These are phyloP conservation scores for Macrosoma leucophasiata DNA, from an alignment of 2,888 invertebrate genomes.

Conservation along the genomic window DNA sequence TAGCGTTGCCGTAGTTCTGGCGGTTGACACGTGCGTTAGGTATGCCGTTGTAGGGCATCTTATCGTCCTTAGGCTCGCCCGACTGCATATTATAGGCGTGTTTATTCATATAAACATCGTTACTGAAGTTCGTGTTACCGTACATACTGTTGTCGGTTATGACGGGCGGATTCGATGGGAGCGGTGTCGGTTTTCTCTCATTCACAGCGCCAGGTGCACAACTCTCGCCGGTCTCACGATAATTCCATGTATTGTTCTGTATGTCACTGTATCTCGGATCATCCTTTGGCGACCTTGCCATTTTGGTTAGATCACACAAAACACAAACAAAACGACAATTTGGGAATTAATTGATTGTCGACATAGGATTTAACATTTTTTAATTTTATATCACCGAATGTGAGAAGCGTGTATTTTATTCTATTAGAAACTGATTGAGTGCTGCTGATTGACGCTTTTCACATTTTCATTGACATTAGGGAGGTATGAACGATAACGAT, in stretches of 20 bases:
- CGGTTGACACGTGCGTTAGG: constrained; percentile 44
- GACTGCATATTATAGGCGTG: constrained; percentile 48
- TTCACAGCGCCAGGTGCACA: constrained; percentile 50
- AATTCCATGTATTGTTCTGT: constrained; percentile 66
- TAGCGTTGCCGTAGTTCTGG: constrained; percentile 62
- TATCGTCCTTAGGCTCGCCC: constrained; percentile 50
- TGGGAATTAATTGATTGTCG: too few species aligned
- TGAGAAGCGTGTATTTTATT: constrained; percentile 10
- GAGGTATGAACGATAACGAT: too few species aligned
- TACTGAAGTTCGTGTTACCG: constrained; percentile 45
- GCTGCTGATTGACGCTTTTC: constrained; percentile 57
- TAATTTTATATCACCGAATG: neutral
- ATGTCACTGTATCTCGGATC: constrained; percentile 64
- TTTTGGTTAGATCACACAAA: constrained; percentile 56
- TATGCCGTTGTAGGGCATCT: constrained; percentile 43
- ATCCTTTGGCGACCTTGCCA: constrained; percentile 73
- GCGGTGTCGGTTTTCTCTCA: constrained; percentile 49
- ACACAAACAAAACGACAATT: too few species aligned
- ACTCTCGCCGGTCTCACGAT: constrained; percentile 55
- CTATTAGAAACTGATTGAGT: constrained; percentile 20
- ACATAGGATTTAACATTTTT: constrained; percentile 1
- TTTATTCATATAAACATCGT: constrained; percentile 62
- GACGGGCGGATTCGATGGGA: constrained; percentile 40
- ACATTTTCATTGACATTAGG: constrained; percentile 42
- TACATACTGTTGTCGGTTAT: constrained; percentile 57